phyloP scores from a whole-genome alignment of 2,888 invertebrate genomes.

The Cosmia pyralina region DNA sequence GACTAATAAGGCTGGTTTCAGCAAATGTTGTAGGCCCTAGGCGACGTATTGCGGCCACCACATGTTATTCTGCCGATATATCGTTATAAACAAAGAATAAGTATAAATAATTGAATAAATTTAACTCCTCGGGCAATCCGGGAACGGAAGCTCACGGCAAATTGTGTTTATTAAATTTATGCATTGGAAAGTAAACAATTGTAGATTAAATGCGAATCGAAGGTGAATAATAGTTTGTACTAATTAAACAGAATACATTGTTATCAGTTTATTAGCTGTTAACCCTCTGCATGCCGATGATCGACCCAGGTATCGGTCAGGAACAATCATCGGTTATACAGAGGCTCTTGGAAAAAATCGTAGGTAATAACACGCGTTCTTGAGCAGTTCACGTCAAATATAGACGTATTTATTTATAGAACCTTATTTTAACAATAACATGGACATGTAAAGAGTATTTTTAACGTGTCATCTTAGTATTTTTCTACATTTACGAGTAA shows the following conservation, averaged over 20 bases:
- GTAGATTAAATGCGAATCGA: conserved; percentile 67
- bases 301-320: conserved; percentile 8
- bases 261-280: conserved; percentile 56
- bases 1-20: conserved; percentile 47
- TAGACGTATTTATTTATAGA: conserved; percentile 40
- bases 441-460: conserved; percentile 45
- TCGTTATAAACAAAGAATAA: conserved; percentile 53
- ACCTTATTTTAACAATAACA: conserved; percentile 53
- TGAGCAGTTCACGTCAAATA: conserved; percentile 25
- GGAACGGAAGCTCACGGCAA: conserved; percentile 65
- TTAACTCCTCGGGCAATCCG: conserved; percentile 65
- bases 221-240: conserved; percentile 58
- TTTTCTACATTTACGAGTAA: conserved; percentile 64
- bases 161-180: conserved; percentile 69
- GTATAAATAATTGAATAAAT: conserved; percentile 64
- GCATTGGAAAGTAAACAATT: conserved; percentile 68
- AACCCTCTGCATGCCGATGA: conserved; percentile 38
- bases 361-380: conserved; percentile 20
- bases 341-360: conserved; percentile 18
- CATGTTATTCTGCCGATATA: conserved; percentile 64
- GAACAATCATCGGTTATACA: neutral
- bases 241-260: conserved; percentile 59
- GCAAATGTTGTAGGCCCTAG: conserved; percentile 60
- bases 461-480: conserved; percentile 63
- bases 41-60: conserved; percentile 64